phyloP scores from a whole-genome alignment of 2,797 vertebrate species.

The Phoebastria nigripes region DNA sequence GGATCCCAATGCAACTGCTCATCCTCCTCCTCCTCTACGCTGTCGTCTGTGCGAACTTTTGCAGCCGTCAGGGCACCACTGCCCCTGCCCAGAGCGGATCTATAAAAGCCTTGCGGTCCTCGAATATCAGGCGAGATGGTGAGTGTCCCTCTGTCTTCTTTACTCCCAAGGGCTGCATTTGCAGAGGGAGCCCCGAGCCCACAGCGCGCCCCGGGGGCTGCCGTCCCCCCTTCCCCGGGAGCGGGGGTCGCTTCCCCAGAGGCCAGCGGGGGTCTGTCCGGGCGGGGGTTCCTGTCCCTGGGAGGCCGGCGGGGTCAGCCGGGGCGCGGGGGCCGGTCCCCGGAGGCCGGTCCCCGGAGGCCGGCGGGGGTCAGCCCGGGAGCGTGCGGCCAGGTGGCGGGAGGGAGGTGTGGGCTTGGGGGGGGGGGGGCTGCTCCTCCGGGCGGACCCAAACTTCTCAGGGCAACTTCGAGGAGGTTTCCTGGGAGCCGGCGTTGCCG shows the following conservation, averaged over 20 bases:
- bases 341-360: too few relatives aligned
- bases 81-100: constrained; percentile 72
- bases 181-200: background rate
- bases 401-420: background rate
- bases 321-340: background rate
- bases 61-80: constrained; percentile 61
- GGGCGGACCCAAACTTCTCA: background rate
- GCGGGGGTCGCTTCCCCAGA: too few relatives aligned
- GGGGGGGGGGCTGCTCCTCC: background rate
- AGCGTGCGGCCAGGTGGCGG: background rate
- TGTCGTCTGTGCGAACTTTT: constrained; percentile 67
- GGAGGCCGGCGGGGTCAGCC: background rate
- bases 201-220: background rate
- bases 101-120: constrained; percentile 72
- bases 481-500: background rate
- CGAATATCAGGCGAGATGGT: constrained; percentile 75
- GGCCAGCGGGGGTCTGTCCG: background rate
- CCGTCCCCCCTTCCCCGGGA: background rate
- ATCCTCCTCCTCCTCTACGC: constrained; percentile 62
- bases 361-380: too few relatives aligned
- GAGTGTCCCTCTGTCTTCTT: constrained; percentile 18
- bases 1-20: constrained; percentile 72
- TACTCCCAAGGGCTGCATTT: background rate
- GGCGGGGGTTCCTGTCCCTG: background rate
- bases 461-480: background rate